A percentile compares a stretch with the other conserved stretches of the same genome.
These are phyloP conservation scores for Lepidurus couesii DNA, from an alignment of 1,140 invertebrate species.

Conservation along the genomic window DNA sequence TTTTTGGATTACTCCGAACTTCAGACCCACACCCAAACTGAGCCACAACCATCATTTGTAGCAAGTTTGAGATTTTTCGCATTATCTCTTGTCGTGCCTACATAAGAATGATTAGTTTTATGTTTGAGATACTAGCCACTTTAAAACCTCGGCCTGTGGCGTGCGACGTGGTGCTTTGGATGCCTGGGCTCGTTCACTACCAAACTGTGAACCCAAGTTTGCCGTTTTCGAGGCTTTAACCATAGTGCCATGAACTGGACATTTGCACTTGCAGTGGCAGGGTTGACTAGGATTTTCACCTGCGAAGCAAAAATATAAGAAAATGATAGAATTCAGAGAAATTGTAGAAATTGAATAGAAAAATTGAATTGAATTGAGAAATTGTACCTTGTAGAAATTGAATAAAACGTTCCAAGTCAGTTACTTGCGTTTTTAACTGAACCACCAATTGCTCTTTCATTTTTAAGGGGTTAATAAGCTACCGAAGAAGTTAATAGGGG, in stretches of 20 bases:
- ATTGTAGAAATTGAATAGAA: slow-evolving; percentile 92
- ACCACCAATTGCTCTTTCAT: slow-evolving; percentile 92
- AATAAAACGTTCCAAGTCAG: slow-evolving; percentile 95
- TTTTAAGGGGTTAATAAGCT: slow-evolving; percentile 88
- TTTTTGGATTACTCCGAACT: slow-evolving; percentile 39
- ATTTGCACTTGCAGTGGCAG: slow-evolving; percentile 56
- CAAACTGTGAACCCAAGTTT: neutral
- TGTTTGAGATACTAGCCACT: neutral
- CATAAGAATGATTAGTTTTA: slow-evolving; percentile 28
- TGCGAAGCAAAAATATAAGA: slow-evolving; percentile 25
- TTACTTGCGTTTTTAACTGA: slow-evolving; percentile 94
- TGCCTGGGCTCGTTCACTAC: neutral
- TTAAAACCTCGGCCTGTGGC: slow-evolving; percentile 6
- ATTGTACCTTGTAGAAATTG: slow-evolving; percentile 91
- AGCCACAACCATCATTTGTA: slow-evolving; percentile 87
- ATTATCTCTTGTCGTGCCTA: slow-evolving; percentile 52
- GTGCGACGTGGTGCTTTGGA: slow-evolving; percentile 2
- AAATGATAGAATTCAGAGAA: neutral
- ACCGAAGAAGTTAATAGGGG: slow-evolving; percentile 42
- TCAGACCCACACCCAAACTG: slow-evolving; percentile 84
- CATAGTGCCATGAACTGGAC: slow-evolving; percentile 53
- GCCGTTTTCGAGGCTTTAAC: neutral
- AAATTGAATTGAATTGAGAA: no score
- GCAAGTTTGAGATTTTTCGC: slow-evolving; percentile 70
- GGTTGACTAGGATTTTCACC: slow-evolving; percentile 36